phyloP scores from a whole-genome alignment of 2,113 vertebrate genomes.

The Thomomys bottae region DNA sequence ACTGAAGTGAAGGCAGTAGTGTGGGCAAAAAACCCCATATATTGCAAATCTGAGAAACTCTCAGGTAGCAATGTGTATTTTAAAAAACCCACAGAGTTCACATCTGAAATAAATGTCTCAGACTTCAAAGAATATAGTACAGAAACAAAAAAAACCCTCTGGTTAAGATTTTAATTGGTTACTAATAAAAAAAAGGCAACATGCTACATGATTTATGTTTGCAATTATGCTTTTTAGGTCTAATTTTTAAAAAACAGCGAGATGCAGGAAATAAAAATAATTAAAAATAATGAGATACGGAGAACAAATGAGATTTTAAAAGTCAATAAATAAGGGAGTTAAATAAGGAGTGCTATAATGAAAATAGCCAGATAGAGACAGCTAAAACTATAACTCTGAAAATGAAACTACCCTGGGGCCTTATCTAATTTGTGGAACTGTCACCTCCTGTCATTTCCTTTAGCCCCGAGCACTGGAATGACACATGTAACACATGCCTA shows the following conservation, averaged over 20 bases:
- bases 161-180: background rate
- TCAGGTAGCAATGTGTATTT: conserved; percentile 7
- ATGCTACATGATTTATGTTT: background rate
- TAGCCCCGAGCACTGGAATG: background rate
- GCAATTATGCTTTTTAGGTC: background rate
- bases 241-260: background rate
- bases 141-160: background rate
- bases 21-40: background rate
- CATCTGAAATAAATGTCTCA: background rate
- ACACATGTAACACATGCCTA: background rate
- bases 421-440: background rate
- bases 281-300: background rate
- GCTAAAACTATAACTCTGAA: background rate
- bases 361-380: background rate
- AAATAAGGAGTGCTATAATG: background rate
- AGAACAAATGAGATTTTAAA: background rate
- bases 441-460: background rate
- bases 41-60: conserved; percentile 18
- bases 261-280: background rate
- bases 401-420: background rate
- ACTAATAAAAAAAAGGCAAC: background rate
- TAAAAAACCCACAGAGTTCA: background rate
- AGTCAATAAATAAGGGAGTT: background rate
- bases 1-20: background rate
- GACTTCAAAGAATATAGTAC: background rate